Percentiles rank a stretch among this genome's conserved stretches.
phyloP scores from a whole-genome alignment of 2,888 invertebrate genomes.

The Lasiommata megera region DNA sequence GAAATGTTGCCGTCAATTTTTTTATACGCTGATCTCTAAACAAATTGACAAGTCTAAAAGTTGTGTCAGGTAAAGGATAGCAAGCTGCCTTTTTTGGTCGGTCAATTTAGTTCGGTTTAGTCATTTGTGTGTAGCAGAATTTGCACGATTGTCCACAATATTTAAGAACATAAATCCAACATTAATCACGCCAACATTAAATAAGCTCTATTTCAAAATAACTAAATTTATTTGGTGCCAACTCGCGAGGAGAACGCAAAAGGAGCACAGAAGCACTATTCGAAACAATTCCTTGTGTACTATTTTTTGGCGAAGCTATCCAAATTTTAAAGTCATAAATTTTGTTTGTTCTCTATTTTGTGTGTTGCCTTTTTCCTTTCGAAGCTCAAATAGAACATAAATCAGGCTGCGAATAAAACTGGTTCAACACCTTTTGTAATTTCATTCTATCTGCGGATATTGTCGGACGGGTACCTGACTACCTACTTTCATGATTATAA shows the following conservation, averaged over 20 bases:
- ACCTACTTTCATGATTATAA: no score
- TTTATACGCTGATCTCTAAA: no score
- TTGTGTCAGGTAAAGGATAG: no score
- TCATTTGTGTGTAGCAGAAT: no score
- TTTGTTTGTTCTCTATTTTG: conserved; percentile 29
- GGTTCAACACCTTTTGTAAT: conserved; percentile 27
- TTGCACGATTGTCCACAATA: no score
- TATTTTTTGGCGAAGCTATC: conserved; percentile 31
- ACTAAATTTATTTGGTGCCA: conserved; percentile 32
- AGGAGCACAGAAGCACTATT: conserved; percentile 10
- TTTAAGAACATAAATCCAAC: background rate
- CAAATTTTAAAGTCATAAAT: conserved; percentile 35
- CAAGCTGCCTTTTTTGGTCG: no score
- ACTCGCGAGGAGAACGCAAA: conserved; percentile 24
- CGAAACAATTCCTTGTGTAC: conserved; percentile 26
- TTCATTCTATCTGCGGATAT: conserved; percentile 13
- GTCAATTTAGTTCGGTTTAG: no score
- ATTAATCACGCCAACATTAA: conserved; percentile 26
- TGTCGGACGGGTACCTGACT: background rate
- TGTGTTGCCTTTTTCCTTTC: conserved; percentile 18
- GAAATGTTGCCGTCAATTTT: no score
- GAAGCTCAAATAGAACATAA: conserved; percentile 25
- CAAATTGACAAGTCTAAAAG: no score
- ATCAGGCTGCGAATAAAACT: conserved; percentile 21
- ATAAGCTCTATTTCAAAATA: conserved; percentile 25